These are phyloP conservation scores for Oppia nitens DNA, from an alignment of 1,140 invertebrate genomes.

Conservation along the genomic window DNA sequence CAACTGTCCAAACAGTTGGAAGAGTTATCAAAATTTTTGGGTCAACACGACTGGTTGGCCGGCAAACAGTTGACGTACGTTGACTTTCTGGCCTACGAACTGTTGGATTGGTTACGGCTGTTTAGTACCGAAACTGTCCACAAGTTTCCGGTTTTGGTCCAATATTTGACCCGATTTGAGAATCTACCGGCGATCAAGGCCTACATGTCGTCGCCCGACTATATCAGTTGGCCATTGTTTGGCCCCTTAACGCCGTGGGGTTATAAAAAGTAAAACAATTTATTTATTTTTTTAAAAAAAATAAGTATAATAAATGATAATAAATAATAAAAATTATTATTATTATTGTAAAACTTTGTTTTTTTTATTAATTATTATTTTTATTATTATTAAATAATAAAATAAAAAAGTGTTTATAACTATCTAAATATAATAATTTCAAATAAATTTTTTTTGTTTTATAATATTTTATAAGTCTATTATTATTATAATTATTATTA, in stretches of 20 bases:
- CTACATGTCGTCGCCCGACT: conserved; percentile 28
- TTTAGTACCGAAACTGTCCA: conserved; percentile 29
- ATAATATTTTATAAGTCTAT: too few relatives aligned
- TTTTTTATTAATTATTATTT: too few relatives aligned
- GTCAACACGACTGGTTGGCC: conserved; percentile 29
- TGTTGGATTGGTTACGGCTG: conserved; percentile 30
- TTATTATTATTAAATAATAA: too few relatives aligned
- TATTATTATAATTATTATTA: too few relatives aligned
- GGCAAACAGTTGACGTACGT: conserved; percentile 33
- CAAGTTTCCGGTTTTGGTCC: conserved; percentile 28
- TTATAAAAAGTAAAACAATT: background rate
- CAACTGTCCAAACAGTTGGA: conserved; percentile 25
- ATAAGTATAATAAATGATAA: too few relatives aligned
- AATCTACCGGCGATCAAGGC: conserved; percentile 25
- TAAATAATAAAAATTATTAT: too few relatives aligned
- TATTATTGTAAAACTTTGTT: too few relatives aligned
- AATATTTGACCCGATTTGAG: conserved; percentile 29
- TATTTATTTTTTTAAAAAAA: too few relatives aligned
- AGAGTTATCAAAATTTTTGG: conserved; percentile 27
- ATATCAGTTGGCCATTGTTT: background rate
- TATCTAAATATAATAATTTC: too few relatives aligned
- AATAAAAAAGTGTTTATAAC: too few relatives aligned
- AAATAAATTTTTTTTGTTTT: too few relatives aligned
- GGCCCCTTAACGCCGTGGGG: background rate
- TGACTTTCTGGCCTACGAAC: conserved; percentile 36